A percentile compares a stretch with the other conserved stretches of the same genome.
Evolutionary conservation across 2,113 vertebrate species (phyloP).

Genomic region (Oxyruncus cristatus): DNA sequence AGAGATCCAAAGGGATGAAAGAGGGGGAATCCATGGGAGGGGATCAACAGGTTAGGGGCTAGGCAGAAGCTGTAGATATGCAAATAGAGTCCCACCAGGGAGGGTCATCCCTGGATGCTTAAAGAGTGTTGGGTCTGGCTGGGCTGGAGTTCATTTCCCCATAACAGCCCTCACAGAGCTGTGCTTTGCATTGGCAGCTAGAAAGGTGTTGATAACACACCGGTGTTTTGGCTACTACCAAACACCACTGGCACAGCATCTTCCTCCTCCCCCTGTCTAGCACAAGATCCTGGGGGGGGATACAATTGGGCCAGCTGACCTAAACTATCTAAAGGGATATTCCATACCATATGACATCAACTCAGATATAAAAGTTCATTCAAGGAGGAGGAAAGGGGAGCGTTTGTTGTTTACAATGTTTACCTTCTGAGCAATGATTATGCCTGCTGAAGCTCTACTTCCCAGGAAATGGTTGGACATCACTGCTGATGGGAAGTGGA

Average conservation of each 20-base stretch:
- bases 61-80: background rate
- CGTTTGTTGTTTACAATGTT: background rate
- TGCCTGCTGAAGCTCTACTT: background rate
- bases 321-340: background rate
- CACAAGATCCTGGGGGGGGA: background rate
- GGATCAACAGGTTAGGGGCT: background rate
- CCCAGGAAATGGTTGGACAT: background rate
- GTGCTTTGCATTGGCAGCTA: background rate
- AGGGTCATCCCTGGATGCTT: background rate
- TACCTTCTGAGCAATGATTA: background rate
- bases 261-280: background rate
- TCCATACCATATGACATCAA: background rate
- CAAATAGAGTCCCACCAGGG: background rate
- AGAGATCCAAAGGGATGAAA: background rate
- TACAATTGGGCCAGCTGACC: background rate
- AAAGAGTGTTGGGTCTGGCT: background rate
- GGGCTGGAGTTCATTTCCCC: background rate
- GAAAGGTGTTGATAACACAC: background rate
- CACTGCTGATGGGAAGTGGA: background rate
- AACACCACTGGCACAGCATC: background rate
- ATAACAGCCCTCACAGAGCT: background rate
- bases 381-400: background rate
- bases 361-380: background rate
- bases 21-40: background rate
- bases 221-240: background rate